A percentile compares a stretch with the other conserved stretches of the same genome.
Conservation (phyloP, 2,113 vertebrate species). For the Carassius gibelio region DNA sequence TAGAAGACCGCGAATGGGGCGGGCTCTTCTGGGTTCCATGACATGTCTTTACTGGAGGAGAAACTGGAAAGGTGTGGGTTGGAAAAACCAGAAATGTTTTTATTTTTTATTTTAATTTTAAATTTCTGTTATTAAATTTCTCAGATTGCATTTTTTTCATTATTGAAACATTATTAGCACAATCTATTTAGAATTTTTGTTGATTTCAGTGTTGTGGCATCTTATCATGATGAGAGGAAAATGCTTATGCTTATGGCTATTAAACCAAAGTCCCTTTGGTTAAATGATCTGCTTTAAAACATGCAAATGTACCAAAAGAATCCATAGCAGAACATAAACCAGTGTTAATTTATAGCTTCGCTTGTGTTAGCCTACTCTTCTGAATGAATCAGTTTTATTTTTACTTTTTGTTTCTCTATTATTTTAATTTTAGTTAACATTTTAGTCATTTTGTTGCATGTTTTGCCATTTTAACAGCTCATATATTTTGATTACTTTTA, state of each 20-base stretch:
- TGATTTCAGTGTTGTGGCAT: too few species aligned
- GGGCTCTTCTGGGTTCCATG: neutral
- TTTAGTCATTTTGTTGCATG: neutral
- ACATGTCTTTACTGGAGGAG: neutral
- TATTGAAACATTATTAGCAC: too few species aligned
- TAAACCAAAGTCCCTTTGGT: neutral
- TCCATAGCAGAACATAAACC: neutral
- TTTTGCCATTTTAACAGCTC: neutral
- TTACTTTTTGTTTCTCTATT: neutral
- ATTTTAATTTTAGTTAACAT: neutral
- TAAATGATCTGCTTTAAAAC: neutral
- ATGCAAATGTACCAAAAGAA: neutral
- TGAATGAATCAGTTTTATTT: neutral
- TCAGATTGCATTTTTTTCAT: too few species aligned
- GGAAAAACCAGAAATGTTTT: too few species aligned
- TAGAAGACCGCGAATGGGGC: neutral
- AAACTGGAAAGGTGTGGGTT: neutral
- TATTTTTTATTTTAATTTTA: neutral
- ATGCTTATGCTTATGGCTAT: too few species aligned
- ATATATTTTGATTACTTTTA: too few species aligned
- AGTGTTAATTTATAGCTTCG: neutral
- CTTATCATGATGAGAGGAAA: too few species aligned
- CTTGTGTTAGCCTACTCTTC: neutral
- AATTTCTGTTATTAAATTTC: too few species aligned
- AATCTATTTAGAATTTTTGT: too few species aligned